Evolutionary conservation across 2,113 vertebrate species (phyloP), one percentile per base, ranked within the genome.

Genomic region (Oreotrochilus melanogaster): DNA sequence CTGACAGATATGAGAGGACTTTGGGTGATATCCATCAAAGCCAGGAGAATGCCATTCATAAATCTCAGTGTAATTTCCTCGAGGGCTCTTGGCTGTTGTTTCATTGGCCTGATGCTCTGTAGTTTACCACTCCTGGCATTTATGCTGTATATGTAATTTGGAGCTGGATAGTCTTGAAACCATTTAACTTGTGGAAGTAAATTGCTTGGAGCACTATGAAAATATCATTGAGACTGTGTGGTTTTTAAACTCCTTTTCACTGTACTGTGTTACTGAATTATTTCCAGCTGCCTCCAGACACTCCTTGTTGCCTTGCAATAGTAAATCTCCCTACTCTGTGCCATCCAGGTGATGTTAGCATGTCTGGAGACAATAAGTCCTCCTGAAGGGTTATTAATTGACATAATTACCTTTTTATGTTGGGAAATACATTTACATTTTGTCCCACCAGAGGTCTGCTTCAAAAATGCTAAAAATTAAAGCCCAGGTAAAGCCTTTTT

Each of bases 201-300:
- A 99, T 98, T 98, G 98, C 98, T 98, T 97, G 97, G 98, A 99
- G 98, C 98, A 97, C 98, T 98, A 98, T 98, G 98, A 99, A 99
- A 99, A 99, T 98, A 98, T 98, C 97, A 82, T 96, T 97, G 98
- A 98, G 97, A 98, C 98, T 97, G 98, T 99, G 98, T 98, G 99
- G 98, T 98, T 99, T 99, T 98, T 93, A 98, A 98, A 98, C 97
- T 98, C 97, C 97, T 98, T 98, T 97, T 92, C 96, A 96, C 97
- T 97, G 97, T 97, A 94, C 97, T 97, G 95, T 96, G 97, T 98
- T 98, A 97, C 97, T 96, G 98, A 99, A 99, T 99, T 98, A 98
- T 98, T 99, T 99, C 99, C 99, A 99, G 98, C 99, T 99, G 98
- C 97, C 98, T 96, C 97, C 95, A 97, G 98, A 97, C 93, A 94